Percentiles rank a stretch among this genome's conserved stretches.
These are phyloP conservation scores for Lepidonotus clava DNA, from an alignment of 2,888 invertebrate species.

Conservation along the genomic window DNA sequence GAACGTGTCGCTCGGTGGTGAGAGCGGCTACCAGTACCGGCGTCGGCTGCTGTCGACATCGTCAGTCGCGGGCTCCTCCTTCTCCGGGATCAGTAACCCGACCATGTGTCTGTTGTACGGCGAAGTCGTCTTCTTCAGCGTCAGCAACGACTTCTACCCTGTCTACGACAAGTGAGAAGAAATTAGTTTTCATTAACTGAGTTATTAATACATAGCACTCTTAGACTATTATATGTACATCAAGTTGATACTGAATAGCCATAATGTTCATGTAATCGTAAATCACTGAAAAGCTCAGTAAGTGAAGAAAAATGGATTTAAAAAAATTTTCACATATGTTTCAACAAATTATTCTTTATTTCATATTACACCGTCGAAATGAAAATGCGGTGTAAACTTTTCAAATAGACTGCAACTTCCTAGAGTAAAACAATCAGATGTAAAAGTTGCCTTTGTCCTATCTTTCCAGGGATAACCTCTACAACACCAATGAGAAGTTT, in stretches of 20 bases:
- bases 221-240: no score
- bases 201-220: no score
- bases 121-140: constrained; percentile 74
- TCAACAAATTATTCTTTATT: no score
- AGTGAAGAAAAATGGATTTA: no score
- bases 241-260: no score
- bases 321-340: no score
- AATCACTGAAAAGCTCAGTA: no score
- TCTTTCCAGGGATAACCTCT: constrained; percentile 75
- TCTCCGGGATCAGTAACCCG: constrained; percentile 75
- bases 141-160: constrained; percentile 74
- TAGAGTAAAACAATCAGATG: neutral
- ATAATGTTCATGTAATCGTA: no score
- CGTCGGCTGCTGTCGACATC: constrained; percentile 73
- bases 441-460: no score
- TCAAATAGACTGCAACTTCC: neutral
- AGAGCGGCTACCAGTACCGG: constrained; percentile 55
- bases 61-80: constrained; percentile 66
- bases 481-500: constrained; percentile 77
- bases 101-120: constrained; percentile 74
- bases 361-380: no score
- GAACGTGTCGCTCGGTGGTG: constrained; percentile 69
- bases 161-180: constrained; percentile 78
- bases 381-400: no score
- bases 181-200: neutral